A percentile compares a stretch with the other conserved stretches of the same genome.
These are phyloP conservation scores for Catagonus wagneri DNA, from an alignment of 2,113 vertebrate genomes.

Conservation along the genomic window DNA sequence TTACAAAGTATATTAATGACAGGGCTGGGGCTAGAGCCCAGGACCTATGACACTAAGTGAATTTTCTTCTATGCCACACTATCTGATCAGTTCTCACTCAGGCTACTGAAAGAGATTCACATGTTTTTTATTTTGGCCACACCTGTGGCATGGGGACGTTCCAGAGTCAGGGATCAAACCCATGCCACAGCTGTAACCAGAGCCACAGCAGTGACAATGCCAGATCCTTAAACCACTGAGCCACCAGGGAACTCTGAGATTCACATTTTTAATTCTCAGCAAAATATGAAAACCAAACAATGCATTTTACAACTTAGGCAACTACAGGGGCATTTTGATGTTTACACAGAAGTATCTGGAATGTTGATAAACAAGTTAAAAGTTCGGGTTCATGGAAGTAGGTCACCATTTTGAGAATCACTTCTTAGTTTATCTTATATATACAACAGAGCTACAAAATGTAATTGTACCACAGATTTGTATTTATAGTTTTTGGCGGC, in stretches of 20 bases:
- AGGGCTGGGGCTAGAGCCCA: background rate
- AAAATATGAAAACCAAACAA: constrained; percentile 69
- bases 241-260: background rate
- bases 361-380: constrained; percentile 7
- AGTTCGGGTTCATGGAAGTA: constrained; percentile 15
- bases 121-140: background rate
- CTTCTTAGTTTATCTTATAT: constrained; percentile 52
- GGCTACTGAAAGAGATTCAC: constrained; percentile 16
- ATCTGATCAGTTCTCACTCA: constrained; percentile 34
- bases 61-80: background rate
- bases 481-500: constrained; percentile 14
- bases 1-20: constrained; percentile 32
- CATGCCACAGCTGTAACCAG: no score
- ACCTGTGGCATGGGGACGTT: no score
- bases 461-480: constrained; percentile 13
- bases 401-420: constrained; percentile 23
- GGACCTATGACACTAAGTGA: background rate
- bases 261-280: constrained; percentile 51
- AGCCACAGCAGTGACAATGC: no score
- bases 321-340: background rate
- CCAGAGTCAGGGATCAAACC: no score
- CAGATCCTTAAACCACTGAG: no score
- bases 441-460: constrained; percentile 43
- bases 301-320: constrained; percentile 41
- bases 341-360: constrained; percentile 45